Conservation (phyloP, 2,113 vertebrate species). For the Cryptoleucopteryx plumbea region DNA sequence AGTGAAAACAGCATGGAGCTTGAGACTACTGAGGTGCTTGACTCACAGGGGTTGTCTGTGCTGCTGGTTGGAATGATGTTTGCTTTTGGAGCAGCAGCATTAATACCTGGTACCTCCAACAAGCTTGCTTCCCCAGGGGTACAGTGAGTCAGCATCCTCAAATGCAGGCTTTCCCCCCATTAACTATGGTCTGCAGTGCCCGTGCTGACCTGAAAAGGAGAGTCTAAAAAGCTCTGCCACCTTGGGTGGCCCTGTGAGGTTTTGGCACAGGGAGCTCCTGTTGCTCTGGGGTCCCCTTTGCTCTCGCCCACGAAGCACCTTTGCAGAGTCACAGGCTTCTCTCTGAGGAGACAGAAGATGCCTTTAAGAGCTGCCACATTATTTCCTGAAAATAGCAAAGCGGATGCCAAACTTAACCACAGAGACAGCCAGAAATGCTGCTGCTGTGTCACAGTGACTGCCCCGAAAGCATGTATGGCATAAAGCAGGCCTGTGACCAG, state of each 20-base stretch:
- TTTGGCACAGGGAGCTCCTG: background rate
- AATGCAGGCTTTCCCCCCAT: background rate
- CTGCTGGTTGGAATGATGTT: background rate
- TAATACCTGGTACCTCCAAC: background rate
- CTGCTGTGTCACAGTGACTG: background rate
- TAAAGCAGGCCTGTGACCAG: background rate
- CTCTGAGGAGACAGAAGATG: background rate
- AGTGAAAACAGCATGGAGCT: fast-evolving
- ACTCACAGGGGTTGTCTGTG: fast-evolving
- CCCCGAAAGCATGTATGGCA: background rate
- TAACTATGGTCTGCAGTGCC: too few relatives aligned
- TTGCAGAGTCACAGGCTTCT: too few relatives aligned
- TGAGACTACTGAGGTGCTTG: fast-evolving
- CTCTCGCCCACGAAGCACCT: background rate
- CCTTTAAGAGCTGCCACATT: background rate
- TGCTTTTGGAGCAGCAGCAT: background rate
- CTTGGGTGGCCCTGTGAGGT: background rate
- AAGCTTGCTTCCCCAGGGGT: background rate
- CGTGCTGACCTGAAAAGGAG: background rate
- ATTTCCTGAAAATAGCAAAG: background rate
- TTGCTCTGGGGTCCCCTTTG: fast-evolving
- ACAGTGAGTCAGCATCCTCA: fast-evolving
- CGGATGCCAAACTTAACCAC: background rate
- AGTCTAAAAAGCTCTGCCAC: background rate
- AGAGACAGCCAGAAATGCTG: fast-evolving